Base-by-base conservation (phyloP, 2,113 vertebrate species). In the Picathartes gymnocephalus region DNA sequence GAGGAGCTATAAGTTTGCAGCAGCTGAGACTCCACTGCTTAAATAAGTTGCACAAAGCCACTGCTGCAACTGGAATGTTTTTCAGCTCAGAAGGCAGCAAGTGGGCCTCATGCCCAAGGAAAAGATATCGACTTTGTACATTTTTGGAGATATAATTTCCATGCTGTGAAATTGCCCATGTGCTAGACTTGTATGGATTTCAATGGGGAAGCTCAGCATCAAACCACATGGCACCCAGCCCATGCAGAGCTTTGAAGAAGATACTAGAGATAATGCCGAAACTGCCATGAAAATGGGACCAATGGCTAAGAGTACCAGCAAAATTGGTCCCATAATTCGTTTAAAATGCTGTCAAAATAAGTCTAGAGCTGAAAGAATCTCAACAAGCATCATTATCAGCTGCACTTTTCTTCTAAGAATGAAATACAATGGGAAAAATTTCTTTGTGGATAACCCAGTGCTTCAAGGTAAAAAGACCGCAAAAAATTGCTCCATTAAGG, bases 161-260 rank as follows among this genome's bases (percentile, higher is more conserved):
- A 89, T 89, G 74, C 56, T 92, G 92, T 84, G 73, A 95, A 95
- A 93, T 76, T 71, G 48, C 70, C 77, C 53, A 50, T 81, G 93
- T 95, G 88, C 86, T 84, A 95, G 93, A 91, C 95, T 92, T 78
- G 48, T 65, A 64, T 1, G n/a, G 94, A 89, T 96, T 97, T 95
- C 83, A 92, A 19, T 79, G 65, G 73, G 61, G 91, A 95, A 74
- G 48, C 86, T 90, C 86, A 81, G 56, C 24, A 7, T 58, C 42
- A 88, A 91, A 91, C 53, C 33, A 53, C 73, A 70, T 53, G 57
- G 86, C 62, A 89, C 15, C 31, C n/a, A 79, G 78, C 70, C 81
- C 44, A 33, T 53, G 39, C 16, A 81, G 50, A 92, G 40, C 86
- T 95, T 79, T 92, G 83, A 93, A 81, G 60, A 66, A 74, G 57